Percentiles rank a stretch among this genome's conserved stretches.
Conservation (phyloP, 1,140 invertebrate species). For the Stenopsyche tienmushanensis region DNA sequence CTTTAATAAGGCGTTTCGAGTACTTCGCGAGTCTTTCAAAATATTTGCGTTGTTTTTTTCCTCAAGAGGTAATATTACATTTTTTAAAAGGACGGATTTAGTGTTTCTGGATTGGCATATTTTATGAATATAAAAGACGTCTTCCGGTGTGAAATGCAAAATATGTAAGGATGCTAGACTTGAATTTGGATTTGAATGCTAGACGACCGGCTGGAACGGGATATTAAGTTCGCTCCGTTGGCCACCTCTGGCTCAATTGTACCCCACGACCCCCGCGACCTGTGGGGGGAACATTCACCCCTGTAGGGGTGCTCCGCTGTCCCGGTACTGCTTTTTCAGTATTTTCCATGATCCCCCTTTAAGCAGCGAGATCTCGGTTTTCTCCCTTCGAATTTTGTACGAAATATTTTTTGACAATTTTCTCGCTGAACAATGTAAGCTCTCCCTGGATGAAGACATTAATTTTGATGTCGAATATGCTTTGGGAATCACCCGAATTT, state of each 20-base stretch:
- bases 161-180: background rate
- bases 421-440: no score
- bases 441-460: no score
- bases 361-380: no score
- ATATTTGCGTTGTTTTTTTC: no score
- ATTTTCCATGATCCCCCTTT: background rate
- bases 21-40: constrained; percentile 6
- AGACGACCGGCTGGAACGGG: background rate
- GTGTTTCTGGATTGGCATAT: no score
- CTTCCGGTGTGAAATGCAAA: background rate
- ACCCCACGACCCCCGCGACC: background rate
- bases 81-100: no score
- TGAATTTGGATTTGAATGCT: background rate
- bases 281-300: background rate
- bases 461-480: no score
- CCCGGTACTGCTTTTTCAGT: background rate
- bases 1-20: constrained; percentile 23
- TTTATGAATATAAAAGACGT: background rate
- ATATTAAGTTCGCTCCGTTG: background rate
- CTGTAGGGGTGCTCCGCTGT: background rate
- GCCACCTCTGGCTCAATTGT: background rate
- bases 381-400: no score
- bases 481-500: no score
- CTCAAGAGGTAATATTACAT: no score
- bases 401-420: no score